phyloP scores from a whole-genome alignment of 1,140 invertebrate genomes.

The Hypsibius dujardini region DNA sequence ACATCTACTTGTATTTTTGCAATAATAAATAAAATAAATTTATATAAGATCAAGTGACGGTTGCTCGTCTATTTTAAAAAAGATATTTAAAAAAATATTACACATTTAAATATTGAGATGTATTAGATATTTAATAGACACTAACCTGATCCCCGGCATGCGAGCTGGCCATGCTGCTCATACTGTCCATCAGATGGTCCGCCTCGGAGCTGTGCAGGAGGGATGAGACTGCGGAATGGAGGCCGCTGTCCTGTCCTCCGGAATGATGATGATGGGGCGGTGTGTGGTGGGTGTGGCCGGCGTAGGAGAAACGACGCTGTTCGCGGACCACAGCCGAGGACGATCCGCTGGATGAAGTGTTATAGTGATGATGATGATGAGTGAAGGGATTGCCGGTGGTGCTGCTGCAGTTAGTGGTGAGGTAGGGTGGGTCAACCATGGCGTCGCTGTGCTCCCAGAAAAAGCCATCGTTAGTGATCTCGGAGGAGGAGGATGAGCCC shows the following conservation, averaged over 20 bases:
- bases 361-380: background rate
- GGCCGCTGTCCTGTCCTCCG: background rate
- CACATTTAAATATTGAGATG: too few relatives aligned
- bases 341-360: background rate
- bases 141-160: background rate
- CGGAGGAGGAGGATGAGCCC: background rate
- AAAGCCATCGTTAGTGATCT: background rate
- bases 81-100: too few relatives aligned
- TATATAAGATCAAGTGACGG: too few relatives aligned
- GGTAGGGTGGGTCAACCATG: background rate
- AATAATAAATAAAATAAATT: too few relatives aligned
- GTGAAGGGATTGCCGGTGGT: background rate
- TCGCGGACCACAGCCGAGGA: constrained; percentile 23
- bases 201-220: background rate
- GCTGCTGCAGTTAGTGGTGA: background rate
- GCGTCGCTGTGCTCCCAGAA: background rate
- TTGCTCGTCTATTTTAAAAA: too few relatives aligned
- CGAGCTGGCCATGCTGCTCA: constrained; percentile 13
- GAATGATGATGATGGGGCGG: too few relatives aligned
- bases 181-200: constrained; percentile 15
- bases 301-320: constrained; percentile 10
- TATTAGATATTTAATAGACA: too few relatives aligned
- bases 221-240: background rate
- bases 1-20: too few relatives aligned
- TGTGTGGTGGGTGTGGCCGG: background rate